These are phyloP conservation scores for Himalopsyche anomala DNA, from an alignment of 2,888 invertebrate species.

Conservation along the genomic window DNA sequence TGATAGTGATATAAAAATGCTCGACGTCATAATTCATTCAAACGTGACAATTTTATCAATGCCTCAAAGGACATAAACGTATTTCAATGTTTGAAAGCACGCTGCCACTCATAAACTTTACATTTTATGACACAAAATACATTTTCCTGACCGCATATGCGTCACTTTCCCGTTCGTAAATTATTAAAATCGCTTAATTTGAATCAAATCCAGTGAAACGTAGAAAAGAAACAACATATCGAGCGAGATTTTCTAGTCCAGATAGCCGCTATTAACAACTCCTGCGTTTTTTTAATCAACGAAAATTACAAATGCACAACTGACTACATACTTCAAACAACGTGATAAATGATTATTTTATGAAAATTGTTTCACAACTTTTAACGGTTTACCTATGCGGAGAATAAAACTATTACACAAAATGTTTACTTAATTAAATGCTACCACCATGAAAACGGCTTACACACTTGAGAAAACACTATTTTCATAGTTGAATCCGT, in stretches of 20 bases:
- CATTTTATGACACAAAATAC: conserved; percentile 35
- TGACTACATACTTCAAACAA: neutral
- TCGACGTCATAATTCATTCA: neutral
- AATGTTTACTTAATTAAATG: conserved; percentile 4
- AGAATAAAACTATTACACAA: neutral
- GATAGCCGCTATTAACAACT: neutral
- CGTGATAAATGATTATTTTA: conserved; percentile 35
- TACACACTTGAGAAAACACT: neutral
- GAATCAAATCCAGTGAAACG: conserved; percentile 40
- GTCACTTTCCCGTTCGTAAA: conserved; percentile 34
- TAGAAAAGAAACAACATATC: conserved; percentile 26
- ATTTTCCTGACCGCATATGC: conserved; percentile 10
- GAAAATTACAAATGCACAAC: conserved; percentile 25
- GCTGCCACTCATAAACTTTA: conserved; percentile 20
- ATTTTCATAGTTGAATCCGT: neutral
- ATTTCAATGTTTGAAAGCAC: conserved; percentile 38
- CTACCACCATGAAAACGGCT: neutral
- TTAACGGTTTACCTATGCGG: neutral
- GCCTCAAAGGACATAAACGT: conserved; percentile 15
- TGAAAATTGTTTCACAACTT: conserved; percentile 33
- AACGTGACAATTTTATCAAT: conserved; percentile 37
- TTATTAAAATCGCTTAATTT: conserved; percentile 41
- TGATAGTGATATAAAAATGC: no score
- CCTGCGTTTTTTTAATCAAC: conserved; percentile 28
- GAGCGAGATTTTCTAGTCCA: conserved; percentile 18